Conservation (phyloP, 2,888 invertebrate species). For the Coecobrya sp. region DNA sequence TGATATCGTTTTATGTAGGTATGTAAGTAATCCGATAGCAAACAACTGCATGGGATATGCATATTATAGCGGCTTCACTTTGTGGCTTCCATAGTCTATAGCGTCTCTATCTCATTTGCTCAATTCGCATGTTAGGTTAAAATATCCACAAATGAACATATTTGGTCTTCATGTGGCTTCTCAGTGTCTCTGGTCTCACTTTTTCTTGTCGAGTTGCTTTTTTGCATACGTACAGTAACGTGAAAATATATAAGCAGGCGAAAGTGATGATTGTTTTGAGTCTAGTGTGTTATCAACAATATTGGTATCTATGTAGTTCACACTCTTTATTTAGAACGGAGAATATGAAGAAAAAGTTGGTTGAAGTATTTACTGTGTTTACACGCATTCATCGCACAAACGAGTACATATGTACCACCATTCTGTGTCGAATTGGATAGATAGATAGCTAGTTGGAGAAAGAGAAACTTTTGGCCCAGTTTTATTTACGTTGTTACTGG, state of each 20-base stretch:
- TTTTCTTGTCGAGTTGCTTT: too few relatives aligned
- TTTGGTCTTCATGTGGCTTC: too few relatives aligned
- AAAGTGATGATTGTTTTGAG: too few relatives aligned
- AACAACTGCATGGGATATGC: background rate
- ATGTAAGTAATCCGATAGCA: background rate
- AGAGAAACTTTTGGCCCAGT: conserved; percentile 37
- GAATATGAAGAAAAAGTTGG: background rate
- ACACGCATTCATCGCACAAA: background rate
- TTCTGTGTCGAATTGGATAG: too few relatives aligned
- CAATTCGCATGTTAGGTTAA: background rate
- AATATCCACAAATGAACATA: too few relatives aligned
- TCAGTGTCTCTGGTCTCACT: too few relatives aligned
- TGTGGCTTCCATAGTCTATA: too few relatives aligned
- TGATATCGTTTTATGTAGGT: background rate
- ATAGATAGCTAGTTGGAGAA: background rate
- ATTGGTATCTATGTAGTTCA: background rate
- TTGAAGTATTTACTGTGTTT: background rate
- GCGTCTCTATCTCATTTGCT: background rate
- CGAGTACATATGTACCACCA: too few relatives aligned
- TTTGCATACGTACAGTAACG: too few relatives aligned
- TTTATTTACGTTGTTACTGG: conserved; percentile 6
- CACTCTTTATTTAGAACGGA: background rate
- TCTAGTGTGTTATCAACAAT: too few relatives aligned
- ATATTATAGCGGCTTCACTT: too few relatives aligned
- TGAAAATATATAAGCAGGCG: too few relatives aligned